Percentiles rank a stretch among this genome's conserved stretches.
These are phyloP conservation scores for Mus minutoides DNA, from an alignment of 2,797 vertebrate genomes.

Conservation along the genomic window DNA sequence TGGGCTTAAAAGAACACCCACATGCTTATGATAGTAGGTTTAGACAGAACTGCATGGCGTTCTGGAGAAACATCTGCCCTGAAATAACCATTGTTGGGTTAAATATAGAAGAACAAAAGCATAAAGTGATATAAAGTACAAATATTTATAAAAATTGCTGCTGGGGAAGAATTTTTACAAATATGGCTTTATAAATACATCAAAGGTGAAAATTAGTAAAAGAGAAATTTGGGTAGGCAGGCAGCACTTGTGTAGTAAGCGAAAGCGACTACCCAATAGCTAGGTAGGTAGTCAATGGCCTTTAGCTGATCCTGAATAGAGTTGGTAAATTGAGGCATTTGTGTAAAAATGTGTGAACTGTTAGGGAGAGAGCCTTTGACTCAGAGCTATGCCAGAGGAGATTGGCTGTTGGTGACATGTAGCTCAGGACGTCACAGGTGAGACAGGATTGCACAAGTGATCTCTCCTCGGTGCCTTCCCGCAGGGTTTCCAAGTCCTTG, in stretches of 20 bases:
- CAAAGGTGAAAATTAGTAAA: constrained; percentile 35
- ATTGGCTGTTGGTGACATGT: neutral
- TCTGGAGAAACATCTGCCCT: constrained; percentile 18
- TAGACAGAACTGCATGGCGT: neutral
- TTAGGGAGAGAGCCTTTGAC: neutral
- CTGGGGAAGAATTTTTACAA: constrained; percentile 20
- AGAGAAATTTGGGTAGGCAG: neutral
- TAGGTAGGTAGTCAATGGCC: neutral
- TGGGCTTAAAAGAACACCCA: constrained; percentile 1
- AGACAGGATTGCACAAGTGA: neutral
- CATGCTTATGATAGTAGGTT: neutral
- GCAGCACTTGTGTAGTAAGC: constrained; percentile 20
- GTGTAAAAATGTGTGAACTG: neutral
- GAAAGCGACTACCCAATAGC: neutral
- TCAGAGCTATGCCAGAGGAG: neutral
- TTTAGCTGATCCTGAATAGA: constrained; percentile 3
- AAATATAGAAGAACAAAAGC: constrained; percentile 3
- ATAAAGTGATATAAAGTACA: constrained; percentile 1
- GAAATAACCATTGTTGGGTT: constrained; percentile 47
- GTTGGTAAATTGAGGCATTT: neutral
- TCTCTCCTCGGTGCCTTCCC: constrained; percentile 59
- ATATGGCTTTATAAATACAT: constrained; percentile 13
- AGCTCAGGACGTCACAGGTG: neutral
- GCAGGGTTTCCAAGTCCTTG: constrained; percentile 97
- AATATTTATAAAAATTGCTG: constrained; percentile 18